phyloP scores from a whole-genome alignment of 2,113 vertebrate species.

The Aegithalos caudatus region DNA sequence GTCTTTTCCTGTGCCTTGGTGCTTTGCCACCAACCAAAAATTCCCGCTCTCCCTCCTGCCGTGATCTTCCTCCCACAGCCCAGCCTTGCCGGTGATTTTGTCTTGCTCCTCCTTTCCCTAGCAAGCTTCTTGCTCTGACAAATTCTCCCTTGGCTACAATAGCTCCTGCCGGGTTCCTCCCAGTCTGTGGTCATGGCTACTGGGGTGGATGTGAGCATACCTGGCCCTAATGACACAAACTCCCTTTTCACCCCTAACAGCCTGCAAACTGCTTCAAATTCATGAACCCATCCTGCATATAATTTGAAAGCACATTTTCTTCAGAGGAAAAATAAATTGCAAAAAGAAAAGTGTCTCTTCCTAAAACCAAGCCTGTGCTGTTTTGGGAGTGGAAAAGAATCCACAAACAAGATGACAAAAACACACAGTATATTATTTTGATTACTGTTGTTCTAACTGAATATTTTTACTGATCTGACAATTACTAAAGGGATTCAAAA shows the following conservation, averaged over 20 bases:
- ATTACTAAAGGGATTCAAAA: not conserved
- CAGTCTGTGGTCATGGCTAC: not conserved
- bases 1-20: not conserved
- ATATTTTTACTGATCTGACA: not conserved
- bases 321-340: not conserved
- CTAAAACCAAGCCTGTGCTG: not conserved
- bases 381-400: not conserved
- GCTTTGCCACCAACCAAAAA: not conserved
- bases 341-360: not conserved
- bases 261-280: not conserved
- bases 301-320: not conserved
- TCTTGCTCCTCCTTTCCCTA: not conserved
- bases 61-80: not conserved
- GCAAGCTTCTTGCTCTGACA: constrained; percentile 1
- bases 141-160: not conserved
- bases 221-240: fast-evolving
- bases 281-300: not conserved
- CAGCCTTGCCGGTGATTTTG: not conserved
- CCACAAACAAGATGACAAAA: not conserved
- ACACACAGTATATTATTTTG: not conserved
- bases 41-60: not conserved
- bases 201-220: not conserved
- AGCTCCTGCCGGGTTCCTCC: not conserved
- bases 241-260: not conserved
- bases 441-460: not conserved